Base-by-base conservation (phyloP, 1,140 invertebrate genomes). In the Drosophila lini region DNA sequence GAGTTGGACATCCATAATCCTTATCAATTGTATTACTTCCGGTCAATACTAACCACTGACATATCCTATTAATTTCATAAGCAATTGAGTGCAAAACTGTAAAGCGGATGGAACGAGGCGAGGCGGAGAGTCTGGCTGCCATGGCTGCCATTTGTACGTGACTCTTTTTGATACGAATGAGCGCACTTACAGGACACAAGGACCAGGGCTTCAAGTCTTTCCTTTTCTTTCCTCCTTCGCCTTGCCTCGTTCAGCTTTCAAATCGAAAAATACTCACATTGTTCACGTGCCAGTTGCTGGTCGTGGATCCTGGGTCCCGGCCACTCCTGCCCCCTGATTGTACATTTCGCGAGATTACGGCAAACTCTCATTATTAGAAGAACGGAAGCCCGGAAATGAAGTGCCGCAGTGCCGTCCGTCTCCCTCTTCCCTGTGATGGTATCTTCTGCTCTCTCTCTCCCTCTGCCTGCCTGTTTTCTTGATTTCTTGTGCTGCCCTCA, bases 21-120 rank as follows among this genome's bases (percentile, higher is more conserved):
- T 91, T 91, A 91, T 91, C 88, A 88, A 91, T 88, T 91, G 81
- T 89, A 91, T 91, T 91, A 89, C 81, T 91, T 91, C 89, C 89
- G 89, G 84, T 91, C 89, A 85, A 91, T 91, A 91, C 84, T 85
- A 85, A 86, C 90, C 80, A 91, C 81, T 89, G 89, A 91, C 89
- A 91, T 75, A 89, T 91, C 89, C 89, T 91, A 91, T 91, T 91
- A 91, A 89, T 85, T 91, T 85, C 85, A 80, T 91, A 91, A 91
- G 89, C 89, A 91, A 91, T 91, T 90, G 86, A 90, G 82, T 90
- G 84, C 85, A 89, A 90, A 89, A 89, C 84, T 89, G 84, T 89
- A 89, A 89, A 89, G 85, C 84, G 78, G 61, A 64, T 36, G 68
- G 44, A 44, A 38, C 36, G 45, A 60, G 55, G 34, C 53, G 34